phyloP scores from a whole-genome alignment of 2,113 vertebrate species.

The Peromyscus leucopus region DNA sequence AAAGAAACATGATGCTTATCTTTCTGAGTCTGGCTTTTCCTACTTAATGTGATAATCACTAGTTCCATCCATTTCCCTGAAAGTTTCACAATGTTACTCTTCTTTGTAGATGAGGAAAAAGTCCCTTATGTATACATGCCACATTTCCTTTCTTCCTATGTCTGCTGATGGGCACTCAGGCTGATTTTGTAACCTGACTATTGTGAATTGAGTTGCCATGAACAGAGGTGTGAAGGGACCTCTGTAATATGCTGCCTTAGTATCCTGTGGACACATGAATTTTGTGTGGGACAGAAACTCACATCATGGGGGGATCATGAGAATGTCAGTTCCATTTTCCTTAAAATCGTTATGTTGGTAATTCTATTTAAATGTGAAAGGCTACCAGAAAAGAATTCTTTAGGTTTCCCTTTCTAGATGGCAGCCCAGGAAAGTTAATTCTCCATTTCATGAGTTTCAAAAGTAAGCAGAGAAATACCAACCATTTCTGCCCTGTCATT shows the following conservation, averaged over 20 bases:
- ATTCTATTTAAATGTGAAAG: not conserved
- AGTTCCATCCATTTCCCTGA: not conserved
- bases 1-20: not conserved
- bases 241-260: not conserved
- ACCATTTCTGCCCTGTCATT: conserved; percentile 32
- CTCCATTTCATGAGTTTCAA: not conserved
- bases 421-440: not conserved
- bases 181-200: not conserved
- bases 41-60: not conserved
- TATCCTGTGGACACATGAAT: not conserved
- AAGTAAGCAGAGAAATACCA: not conserved
- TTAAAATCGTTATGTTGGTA: not conserved
- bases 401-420: conserved; percentile 16
- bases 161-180: not conserved
- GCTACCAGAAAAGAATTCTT: not conserved
- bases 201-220: not conserved
- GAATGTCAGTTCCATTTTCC: not conserved
- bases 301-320: not conserved
- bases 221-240: not conserved
- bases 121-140: not conserved
- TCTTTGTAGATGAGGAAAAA: not conserved
- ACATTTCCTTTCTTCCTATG: not conserved
- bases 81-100: not conserved
- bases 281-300: not conserved
- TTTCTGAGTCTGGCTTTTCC: not conserved